Evolutionary conservation across 2,888 invertebrate species (phyloP).

Genomic region (Busseola fusca): DNA sequence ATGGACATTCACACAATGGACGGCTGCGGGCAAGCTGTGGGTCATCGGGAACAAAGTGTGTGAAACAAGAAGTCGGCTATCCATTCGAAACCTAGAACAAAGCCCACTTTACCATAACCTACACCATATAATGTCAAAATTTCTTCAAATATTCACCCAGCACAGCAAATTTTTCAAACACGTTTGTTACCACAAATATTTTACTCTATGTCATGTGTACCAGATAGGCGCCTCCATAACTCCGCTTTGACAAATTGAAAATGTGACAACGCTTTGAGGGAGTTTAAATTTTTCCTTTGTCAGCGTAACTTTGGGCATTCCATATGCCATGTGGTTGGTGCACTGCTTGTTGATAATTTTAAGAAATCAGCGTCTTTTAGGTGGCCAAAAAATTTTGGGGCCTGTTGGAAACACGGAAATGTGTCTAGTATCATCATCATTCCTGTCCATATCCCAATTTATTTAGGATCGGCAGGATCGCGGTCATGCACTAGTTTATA

Average conservation of each 20-base stretch:
- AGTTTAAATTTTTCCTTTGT: constrained; percentile 68
- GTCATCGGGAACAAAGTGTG: background rate
- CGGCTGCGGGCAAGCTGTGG: background rate
- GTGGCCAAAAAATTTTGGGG: constrained; percentile 3
- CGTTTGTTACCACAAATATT: constrained; percentile 37
- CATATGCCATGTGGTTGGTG: constrained; percentile 36
- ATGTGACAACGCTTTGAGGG: constrained; percentile 50
- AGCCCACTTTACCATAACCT: background rate
- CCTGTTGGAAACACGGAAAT: background rate
- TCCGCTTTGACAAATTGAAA: constrained; percentile 63
- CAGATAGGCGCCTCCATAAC: constrained; percentile 36
- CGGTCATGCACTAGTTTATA: too few species aligned
- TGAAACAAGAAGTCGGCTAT: background rate
- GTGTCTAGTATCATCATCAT: too few species aligned
- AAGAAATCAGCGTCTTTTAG: constrained; percentile 32
- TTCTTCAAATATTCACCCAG: constrained; percentile 11
- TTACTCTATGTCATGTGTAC: constrained; percentile 31
- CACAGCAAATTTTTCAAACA: constrained; percentile 24
- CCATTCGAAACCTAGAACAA: background rate
- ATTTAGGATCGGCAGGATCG: too few species aligned
- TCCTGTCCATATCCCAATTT: too few species aligned
- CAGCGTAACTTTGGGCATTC: constrained; percentile 56
- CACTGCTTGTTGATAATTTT: constrained; percentile 31
- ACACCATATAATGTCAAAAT: background rate
- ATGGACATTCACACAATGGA: too few species aligned